phyloP scores from a whole-genome alignment of 2,113 vertebrate genomes.

The Peromyscus polionotus region DNA sequence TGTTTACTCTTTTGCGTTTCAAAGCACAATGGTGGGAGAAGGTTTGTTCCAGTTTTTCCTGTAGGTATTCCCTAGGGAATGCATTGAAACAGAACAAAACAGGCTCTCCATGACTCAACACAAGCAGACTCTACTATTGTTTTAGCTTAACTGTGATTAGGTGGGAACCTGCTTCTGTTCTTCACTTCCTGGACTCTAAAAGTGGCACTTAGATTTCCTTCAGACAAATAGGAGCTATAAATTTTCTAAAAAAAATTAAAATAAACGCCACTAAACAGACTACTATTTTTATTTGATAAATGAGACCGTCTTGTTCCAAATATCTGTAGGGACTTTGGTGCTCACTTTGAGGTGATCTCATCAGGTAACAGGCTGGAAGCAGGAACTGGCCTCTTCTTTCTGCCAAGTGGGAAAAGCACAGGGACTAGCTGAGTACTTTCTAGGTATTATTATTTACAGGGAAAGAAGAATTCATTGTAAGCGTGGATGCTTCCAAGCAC shows the following conservation, averaged over 20 bases:
- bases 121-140: constrained; percentile 83
- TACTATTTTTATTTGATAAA: constrained; percentile 19
- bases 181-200: constrained; percentile 70
- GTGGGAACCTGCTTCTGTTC: constrained; percentile 66
- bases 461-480: background rate
- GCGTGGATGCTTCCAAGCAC: background rate
- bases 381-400: background rate
- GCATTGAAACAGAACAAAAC: constrained; percentile 75
- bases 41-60: constrained; percentile 83
- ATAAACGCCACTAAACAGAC: background rate
- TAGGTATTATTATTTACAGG: background rate
- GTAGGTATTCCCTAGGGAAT: constrained; percentile 83
- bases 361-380: background rate
- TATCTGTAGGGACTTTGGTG: background rate
- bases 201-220: background rate
- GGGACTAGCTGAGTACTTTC: background rate
- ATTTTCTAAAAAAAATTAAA: constrained; percentile 10
- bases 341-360: background rate
- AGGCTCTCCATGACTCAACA: constrained; percentile 59
- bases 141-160: constrained; percentile 74
- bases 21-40: constrained; percentile 88
- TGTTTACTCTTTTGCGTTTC: constrained; percentile 81
- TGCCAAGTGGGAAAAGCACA: background rate
- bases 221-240: constrained; percentile 66
- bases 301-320: constrained; percentile 43